Evolutionary conservation across 2,888 invertebrate genomes (phyloP).

Genomic region (Morinoia aosen): DNA sequence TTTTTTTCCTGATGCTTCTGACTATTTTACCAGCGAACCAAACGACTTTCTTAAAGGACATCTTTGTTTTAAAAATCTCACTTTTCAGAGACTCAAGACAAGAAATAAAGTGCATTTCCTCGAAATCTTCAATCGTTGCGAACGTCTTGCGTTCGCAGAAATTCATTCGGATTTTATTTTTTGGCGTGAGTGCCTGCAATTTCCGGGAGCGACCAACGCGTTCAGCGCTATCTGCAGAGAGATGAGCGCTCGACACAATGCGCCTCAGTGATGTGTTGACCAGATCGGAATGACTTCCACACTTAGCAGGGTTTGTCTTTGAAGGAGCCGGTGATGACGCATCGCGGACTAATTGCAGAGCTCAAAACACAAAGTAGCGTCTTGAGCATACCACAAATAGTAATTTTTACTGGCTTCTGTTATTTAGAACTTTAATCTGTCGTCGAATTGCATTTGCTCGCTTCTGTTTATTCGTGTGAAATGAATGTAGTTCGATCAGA

Average conservation of each 20-base stretch:
- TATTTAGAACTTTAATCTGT: background rate
- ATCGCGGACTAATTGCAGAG: background rate
- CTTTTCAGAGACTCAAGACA: background rate
- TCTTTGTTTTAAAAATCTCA: background rate
- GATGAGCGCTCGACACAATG: background rate
- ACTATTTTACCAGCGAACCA: background rate
- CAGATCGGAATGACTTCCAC: background rate
- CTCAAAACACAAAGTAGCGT: background rate
- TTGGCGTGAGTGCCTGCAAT: background rate
- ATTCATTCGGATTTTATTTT: background rate
- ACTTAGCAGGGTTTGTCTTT: background rate
- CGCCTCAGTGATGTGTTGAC: background rate
- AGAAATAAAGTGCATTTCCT: background rate
- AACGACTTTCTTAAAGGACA: background rate
- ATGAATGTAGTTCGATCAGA: background rate
- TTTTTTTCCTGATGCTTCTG: too few species aligned
- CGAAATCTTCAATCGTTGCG: background rate
- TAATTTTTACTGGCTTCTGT: background rate
- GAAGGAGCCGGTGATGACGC: background rate
- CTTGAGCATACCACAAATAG: background rate
- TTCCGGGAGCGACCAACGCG: background rate
- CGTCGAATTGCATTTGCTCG: background rate
- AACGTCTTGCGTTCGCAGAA: background rate
- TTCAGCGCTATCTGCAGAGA: background rate
- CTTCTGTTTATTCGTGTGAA: background rate